Evolutionary conservation across 2,888 invertebrate species (phyloP).

Genomic region (Ecliptopera silaceata): DNA sequence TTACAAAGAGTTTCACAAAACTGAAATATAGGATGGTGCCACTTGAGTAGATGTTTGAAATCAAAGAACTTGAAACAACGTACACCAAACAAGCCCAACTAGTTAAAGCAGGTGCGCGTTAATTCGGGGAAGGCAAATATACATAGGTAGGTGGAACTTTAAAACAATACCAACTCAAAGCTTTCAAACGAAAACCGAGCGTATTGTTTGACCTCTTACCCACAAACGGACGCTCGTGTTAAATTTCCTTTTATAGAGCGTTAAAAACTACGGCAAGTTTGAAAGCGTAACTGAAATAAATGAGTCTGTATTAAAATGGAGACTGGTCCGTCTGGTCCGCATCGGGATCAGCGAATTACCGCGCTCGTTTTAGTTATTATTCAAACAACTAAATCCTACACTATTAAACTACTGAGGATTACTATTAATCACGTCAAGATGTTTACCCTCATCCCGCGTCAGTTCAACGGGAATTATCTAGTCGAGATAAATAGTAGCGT

Average conservation of each 20-base stretch:
- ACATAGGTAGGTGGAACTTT: slow-evolving; percentile 15
- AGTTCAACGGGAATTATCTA: slow-evolving; percentile 72
- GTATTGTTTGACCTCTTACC: slow-evolving; percentile 38
- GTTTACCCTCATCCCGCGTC: slow-evolving; percentile 78
- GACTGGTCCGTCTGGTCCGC: slow-evolving; percentile 31
- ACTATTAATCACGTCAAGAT: slow-evolving; percentile 80
- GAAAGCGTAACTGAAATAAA: slow-evolving; percentile 27
- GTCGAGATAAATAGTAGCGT: slow-evolving; percentile 72
- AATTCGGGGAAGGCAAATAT: slow-evolving; percentile 29
- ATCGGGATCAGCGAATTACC: slow-evolving; percentile 53
- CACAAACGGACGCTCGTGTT: slow-evolving; percentile 21
- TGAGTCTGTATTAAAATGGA: slow-evolving; percentile 25
- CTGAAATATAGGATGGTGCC: slow-evolving; percentile 4
- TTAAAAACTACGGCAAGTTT: slow-evolving; percentile 24
- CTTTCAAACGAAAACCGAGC: slow-evolving; percentile 36
- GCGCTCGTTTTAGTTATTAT: slow-evolving; percentile 57
- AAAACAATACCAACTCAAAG: slow-evolving; percentile 30
- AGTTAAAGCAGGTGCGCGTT: slow-evolving; percentile 33
- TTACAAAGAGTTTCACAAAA: slow-evolving; percentile 11
- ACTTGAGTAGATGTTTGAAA: slow-evolving; percentile 12
- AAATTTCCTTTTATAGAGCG: slow-evolving; percentile 28
- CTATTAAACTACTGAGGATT: slow-evolving; percentile 77
- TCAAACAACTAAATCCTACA: slow-evolving; percentile 73
- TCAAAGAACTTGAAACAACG: slow-evolving; percentile 28
- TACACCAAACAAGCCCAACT: slow-evolving; percentile 27